Evolutionary conservation across 2,797 vertebrate genomes (phyloP), one percentile per base, ranked within the genome.

Genomic region (Enteromius fasciolatus): DNA sequence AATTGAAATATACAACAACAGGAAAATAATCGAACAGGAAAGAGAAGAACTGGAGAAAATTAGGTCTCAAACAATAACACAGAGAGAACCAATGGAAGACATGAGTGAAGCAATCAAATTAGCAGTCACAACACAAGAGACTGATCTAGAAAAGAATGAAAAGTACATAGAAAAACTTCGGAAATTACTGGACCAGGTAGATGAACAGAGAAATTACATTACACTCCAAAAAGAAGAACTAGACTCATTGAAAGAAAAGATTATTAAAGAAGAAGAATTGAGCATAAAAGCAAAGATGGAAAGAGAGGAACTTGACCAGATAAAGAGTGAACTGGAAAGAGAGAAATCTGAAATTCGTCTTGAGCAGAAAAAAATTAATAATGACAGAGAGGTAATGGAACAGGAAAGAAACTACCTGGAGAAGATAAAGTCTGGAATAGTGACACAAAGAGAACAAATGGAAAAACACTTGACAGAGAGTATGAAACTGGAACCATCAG

Each of bases 301-400:
- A 6, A 67, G 80, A 54, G 57, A 75, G 7, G 70, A 81, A 50
- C 54, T 83, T 18, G 12, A n/a, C 1, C 57, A 39, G n/a, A 25
- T 73, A n/a, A 64, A 28, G 20, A 31, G 28, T 57, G 61, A 84
- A 52, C 41, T 75, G 12, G 12, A 76, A 2, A 41, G 31, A 36
- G 4, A 54, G 2, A 74, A 54, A 54, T 18, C 20, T 50, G 31
- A 80, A 57, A 44, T 84, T 15, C 41, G 48, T 3, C 11, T 41
- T 1, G 39, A 31, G 20, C 9, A 23, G 59, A 25, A 67, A 48
- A 36, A 23, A 3, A 7, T 31, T 3, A 9, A 52, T 17, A 23
- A 59, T 12, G 33, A 31, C 0, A 76, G n/a, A 0, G 33, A 61
- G 8, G 54, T 41, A 1, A 50, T 39, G 18, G 61, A 54, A 33